These are phyloP conservation scores for Nudaria mundana DNA, from an alignment of 2,888 invertebrate genomes.

Conservation along the genomic window DNA sequence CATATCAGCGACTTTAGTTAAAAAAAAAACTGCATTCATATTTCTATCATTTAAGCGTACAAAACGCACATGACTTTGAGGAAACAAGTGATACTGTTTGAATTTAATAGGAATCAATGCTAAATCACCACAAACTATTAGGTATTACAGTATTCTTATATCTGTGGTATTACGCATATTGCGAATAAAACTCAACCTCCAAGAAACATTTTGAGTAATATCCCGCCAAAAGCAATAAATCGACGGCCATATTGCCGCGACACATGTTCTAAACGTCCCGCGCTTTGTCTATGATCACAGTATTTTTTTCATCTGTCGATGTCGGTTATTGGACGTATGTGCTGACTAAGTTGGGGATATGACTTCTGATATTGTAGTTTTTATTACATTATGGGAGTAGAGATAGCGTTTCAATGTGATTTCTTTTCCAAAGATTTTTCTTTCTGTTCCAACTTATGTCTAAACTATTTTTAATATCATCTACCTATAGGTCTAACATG, in stretches of 20 bases:
- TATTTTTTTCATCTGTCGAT: slow-evolving; percentile 37
- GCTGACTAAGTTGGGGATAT: slow-evolving; percentile 28
- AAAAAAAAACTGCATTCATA: too few species aligned
- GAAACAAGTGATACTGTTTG: too few species aligned
- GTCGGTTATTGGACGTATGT: slow-evolving; percentile 30
- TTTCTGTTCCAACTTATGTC: too few species aligned
- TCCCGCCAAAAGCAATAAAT: slow-evolving; percentile 33
- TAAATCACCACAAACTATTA: slow-evolving; percentile 2
- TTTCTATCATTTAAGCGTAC: too few species aligned
- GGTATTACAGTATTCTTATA: too few species aligned
- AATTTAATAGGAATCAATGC: background rate
- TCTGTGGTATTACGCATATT: too few species aligned
- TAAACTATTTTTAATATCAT: too few species aligned
- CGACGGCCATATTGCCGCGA: slow-evolving; percentile 34
- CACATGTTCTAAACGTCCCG: slow-evolving; percentile 33
- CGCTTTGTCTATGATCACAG: slow-evolving; percentile 43
- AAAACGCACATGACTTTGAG: too few species aligned
- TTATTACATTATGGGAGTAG: slow-evolving; percentile 29
- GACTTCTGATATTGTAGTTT: slow-evolving; percentile 29
- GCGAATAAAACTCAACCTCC: slow-evolving; percentile 10
- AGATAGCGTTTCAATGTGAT: too few species aligned
- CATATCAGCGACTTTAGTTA: too few species aligned
- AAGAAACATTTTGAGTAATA: slow-evolving; percentile 26
- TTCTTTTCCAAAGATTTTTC: too few species aligned
- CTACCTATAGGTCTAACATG: too few species aligned